A percentile compares a stretch with the other conserved stretches of the same genome.
Conservation (phyloP, 1,140 invertebrate species). For the Hyposmocoma kahamanoa region DNA sequence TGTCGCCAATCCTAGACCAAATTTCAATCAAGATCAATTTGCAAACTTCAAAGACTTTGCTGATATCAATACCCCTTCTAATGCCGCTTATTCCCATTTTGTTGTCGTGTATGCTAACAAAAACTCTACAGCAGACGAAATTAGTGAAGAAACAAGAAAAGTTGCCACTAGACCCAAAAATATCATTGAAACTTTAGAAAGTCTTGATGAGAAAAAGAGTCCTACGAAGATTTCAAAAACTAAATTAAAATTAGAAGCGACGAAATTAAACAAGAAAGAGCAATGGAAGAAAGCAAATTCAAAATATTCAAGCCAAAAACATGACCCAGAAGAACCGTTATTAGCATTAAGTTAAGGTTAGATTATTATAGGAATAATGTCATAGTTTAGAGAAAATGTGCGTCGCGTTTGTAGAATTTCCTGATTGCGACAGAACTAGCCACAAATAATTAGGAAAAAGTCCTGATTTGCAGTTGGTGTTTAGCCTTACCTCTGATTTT, state of each 20-base stretch:
- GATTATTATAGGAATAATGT: no score
- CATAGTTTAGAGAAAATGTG: no score
- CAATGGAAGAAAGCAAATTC: conserved; percentile 60
- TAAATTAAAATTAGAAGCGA: conserved; percentile 74
- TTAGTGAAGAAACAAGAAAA: conserved; percentile 59
- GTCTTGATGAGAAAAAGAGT: conserved; percentile 76
- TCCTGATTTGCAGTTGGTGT: no score
- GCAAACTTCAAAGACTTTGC: conserved; percentile 92
- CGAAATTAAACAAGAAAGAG: conserved; percentile 57
- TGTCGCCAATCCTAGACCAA: conserved; percentile 73
- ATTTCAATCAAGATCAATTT: conserved; percentile 83
- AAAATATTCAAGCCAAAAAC: conserved; percentile 53
- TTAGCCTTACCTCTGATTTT: no score
- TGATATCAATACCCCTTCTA: conserved; percentile 87
- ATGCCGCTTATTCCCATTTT: conserved; percentile 86
- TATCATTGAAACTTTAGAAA: conserved; percentile 85
- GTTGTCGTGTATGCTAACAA: conserved; percentile 88
- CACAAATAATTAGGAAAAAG: no score
- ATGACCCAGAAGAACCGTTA: conserved; percentile 63
- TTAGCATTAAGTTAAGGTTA: conserved; percentile 67
- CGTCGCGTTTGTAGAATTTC: no score
- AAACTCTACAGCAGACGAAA: conserved; percentile 74
- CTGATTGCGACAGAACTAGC: no score
- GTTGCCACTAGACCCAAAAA: conserved; percentile 81
- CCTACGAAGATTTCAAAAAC: conserved; percentile 79